A percentile compares a stretch with the other conserved stretches of the same genome.
These are phyloP conservation scores for Engystomops pustulosus DNA, from an alignment of 2,113 vertebrate species.

Conservation along the genomic window DNA sequence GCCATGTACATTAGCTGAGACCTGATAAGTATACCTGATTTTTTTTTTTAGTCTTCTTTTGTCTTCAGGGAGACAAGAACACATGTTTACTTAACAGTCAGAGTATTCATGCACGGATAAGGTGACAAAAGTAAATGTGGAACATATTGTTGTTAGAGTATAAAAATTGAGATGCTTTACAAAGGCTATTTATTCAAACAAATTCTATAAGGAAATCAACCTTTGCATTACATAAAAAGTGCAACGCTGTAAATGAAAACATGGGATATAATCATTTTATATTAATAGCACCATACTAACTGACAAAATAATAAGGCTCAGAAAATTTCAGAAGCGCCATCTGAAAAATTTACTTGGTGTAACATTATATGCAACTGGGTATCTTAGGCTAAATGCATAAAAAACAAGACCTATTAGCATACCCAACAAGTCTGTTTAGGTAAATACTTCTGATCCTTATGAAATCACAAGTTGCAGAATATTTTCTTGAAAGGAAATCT, in stretches of 20 bases:
- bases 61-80: neutral
- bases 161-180: neutral
- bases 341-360: no score
- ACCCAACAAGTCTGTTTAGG: neutral
- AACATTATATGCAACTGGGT: neutral
- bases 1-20: neutral
- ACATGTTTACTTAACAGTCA: slow-evolving; percentile 18
- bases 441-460: neutral
- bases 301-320: no score
- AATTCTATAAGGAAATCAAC: neutral
- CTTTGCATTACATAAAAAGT: neutral
- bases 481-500: no score
- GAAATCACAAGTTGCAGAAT: no score
- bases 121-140: neutral
- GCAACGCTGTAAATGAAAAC: neutral
- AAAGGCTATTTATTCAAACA: neutral
- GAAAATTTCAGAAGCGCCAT: no score
- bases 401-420: neutral
- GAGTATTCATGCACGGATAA: neutral
- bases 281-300: slow-evolving; percentile 36
- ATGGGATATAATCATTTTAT: neutral
- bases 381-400: neutral
- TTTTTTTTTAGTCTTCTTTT: no score
- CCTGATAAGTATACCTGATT: slow-evolving; percentile 32
- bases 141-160: neutral